Evolutionary conservation across 35 echinoderm and acorn worm genomes (phyloP).

Genomic region (Apostichopus californicus): DNA sequence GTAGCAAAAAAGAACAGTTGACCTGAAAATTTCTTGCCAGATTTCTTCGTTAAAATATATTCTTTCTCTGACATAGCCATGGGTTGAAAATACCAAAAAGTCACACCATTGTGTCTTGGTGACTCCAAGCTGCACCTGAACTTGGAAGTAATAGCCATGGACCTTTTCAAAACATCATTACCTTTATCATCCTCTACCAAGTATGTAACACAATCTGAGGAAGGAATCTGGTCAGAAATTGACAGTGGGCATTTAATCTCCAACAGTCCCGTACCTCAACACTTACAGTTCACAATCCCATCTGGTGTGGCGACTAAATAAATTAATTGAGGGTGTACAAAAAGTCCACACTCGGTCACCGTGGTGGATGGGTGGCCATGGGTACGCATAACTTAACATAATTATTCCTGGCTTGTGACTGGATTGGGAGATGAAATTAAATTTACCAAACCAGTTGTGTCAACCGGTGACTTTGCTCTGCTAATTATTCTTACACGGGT

Average conservation of each 20-base stretch:
- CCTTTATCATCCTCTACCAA: neutral
- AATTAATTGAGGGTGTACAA: too few species aligned
- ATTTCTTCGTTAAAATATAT: neutral
- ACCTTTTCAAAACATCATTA: too few species aligned
- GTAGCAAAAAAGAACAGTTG: neutral
- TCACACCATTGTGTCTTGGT: slow-evolving; percentile 5
- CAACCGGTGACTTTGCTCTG: neutral
- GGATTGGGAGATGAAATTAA: slow-evolving; percentile 13
- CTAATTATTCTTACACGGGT: slow-evolving; percentile 39
- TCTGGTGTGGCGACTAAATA: too few species aligned
- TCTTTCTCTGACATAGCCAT: neutral
- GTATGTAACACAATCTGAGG: neutral
- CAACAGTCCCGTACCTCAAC: too few species aligned
- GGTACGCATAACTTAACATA: slow-evolving; percentile 1
- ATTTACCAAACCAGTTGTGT: neutral
- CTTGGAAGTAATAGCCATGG: too few species aligned
- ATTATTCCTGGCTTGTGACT: slow-evolving; percentile 14
- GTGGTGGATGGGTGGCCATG: neutral
- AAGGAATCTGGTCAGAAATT: too few species aligned
- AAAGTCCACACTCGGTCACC: too few species aligned
- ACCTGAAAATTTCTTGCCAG: neutral
- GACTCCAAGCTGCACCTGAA: neutral
- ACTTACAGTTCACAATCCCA: too few species aligned
- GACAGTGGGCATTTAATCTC: neutral
- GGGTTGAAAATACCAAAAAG: neutral